Evolutionary conservation across 2,888 invertebrate genomes (phyloP), one percentile per base, ranked within the genome.

Genomic region (Spodoptera picta): DNA sequence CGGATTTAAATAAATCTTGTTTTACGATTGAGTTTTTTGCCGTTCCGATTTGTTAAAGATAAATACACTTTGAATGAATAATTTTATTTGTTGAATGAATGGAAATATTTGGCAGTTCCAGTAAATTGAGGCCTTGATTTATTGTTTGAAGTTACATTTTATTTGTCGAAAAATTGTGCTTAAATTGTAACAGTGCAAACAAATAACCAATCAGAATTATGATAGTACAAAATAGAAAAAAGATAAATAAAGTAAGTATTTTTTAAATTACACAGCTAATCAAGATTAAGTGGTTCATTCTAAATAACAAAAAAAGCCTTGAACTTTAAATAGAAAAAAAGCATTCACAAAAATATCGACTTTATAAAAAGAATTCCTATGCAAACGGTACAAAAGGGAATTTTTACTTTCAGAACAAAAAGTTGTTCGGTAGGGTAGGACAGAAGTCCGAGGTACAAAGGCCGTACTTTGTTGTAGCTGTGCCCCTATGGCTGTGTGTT

Each of bases 371-470:
- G 12, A 60, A 62, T 63, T 73, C 58, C 27, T 50, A 51, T 63
- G 78, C 70, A 43, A 43, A 59, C 78, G 54, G 24, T 77, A 75
- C 61, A 56, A 51, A 59, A 44, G 56, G 53, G 61, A 69, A 65
- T 77, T 54, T 59, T 69, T 59, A 68, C 60, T 69, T 56, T 52
- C 2, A 10, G 48, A 63, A 74, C 75, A 65, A 69, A 74, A 77
- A 74, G 70, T 69, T 53, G 12, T 27, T 23, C n/a, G 45, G 50
- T 3, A 47, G 44, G 14, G 27, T 24, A 49, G 47, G 43, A 56
- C 27, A 44, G 49, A 65, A 77, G 59, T 73, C 55, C 48, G 27
- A 12, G 46, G 47, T 46, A 42, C 27, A 69, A 77, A 69, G 61
- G 69, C 52, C 71, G 41, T 24, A 68, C 61, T 56, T 46, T 61